Base-by-base conservation (phyloP, 2,797 vertebrate species). In the Myotis findleyi region DNA sequence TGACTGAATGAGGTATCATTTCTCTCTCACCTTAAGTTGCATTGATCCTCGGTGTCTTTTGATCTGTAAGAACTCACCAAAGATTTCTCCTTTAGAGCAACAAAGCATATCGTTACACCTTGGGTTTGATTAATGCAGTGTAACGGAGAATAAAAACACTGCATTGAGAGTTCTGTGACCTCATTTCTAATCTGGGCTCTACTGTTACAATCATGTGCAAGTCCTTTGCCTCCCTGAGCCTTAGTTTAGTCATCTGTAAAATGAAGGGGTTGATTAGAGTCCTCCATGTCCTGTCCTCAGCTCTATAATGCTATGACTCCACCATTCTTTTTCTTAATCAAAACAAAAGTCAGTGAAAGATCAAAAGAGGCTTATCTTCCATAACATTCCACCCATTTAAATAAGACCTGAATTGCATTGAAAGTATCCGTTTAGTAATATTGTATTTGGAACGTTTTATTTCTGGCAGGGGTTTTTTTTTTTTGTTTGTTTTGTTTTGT, bases 101-200 rank as follows among this genome's bases (percentile, higher is more conserved):
- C 66, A 59, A 62, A 77, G 44, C 33, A 68, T n/a, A 75, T 21
- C 27, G 47, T 38, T 71, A 21, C 9, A 59, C 4, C 33, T 86
- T 77, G 83, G 18, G 13, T 94, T 80, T 83, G 33, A 86, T 87
- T 83, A 87, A 89, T 89, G 55, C 25, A 62, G 36, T 44, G 14
- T 68, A 55, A 64, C 57, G 1, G 38, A 79, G 71, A 94, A 91
- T 80, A 81, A 80, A 89, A 36, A 86, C 81, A 51, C 12, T 62
- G 21, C 41, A 55, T 1, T 82, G 72, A 94, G n/a, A 62, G 64
- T 88, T 90, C n/a, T 51, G 10, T 93, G 64, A 82, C 85, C 80
- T 79, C 36, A 82, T 92, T 97, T 93, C 38, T 57, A 93, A 90
- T 88, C 57, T 64, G 94, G 33, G 36, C 21, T 90, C 79, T 82